phyloP scores from a whole-genome alignment of 2,797 vertebrate genomes.

The Gastrophryne carolinensis region DNA sequence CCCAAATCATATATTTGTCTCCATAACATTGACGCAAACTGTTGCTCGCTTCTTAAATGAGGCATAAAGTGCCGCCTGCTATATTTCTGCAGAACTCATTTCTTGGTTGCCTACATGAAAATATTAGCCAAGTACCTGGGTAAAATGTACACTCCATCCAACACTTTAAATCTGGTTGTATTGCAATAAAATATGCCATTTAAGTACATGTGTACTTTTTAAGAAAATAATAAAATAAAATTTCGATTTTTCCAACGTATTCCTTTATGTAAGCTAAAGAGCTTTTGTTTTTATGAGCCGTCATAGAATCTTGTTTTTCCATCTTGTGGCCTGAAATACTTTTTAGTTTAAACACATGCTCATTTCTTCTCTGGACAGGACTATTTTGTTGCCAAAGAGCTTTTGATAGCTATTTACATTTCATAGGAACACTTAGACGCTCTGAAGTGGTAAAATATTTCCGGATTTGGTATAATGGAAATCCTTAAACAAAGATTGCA shows the following conservation, averaged over 20 bases:
- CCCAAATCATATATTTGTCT: too few relatives aligned
- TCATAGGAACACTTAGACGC: background rate
- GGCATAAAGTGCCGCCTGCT: too few relatives aligned
- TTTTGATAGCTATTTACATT: slow-evolving; percentile 13
- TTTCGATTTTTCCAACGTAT: background rate
- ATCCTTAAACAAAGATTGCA: background rate
- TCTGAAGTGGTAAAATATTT: background rate
- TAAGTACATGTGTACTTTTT: background rate
- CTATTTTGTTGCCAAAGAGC: background rate
- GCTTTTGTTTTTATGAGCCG: background rate
- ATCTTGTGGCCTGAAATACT: background rate
- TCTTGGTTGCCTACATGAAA: too few relatives aligned
- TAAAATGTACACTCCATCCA: too few relatives aligned
- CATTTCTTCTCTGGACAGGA: background rate
- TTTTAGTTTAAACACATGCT: background rate
- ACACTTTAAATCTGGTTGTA: too few relatives aligned
- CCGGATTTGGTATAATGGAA: background rate
- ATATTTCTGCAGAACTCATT: too few relatives aligned
- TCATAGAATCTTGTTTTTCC: background rate
- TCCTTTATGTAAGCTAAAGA: background rate
- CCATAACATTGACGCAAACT: too few relatives aligned
- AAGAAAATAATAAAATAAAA: background rate
- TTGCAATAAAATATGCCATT: background rate
- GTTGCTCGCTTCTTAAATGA: too few relatives aligned
- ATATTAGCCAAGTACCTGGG: too few relatives aligned